Base-by-base conservation (phyloP, 2,888 invertebrate species). In the Strigamia maritima region DNA sequence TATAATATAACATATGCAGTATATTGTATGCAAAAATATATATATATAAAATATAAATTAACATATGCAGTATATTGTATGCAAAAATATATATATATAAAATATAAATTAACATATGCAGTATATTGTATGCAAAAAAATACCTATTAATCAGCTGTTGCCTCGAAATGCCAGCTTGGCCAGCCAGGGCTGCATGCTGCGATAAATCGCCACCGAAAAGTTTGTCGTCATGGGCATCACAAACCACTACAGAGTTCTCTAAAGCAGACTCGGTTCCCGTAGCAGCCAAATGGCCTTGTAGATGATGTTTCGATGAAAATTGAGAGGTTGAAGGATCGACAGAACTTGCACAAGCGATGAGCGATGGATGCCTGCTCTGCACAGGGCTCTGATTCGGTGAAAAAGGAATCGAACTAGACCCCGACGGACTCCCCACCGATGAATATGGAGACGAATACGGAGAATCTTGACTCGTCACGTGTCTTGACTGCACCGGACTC, bases 61-160 rank as follows among this genome's bases (percentile, higher is more conserved):
- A n/a, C n/a, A n/a, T n/a, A n/a, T n/a, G n/a, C n/a, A n/a, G n/a
- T n/a, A n/a, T n/a, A n/a, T n/a, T n/a, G n/a, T n/a, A n/a, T n/a
- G n/a, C n/a, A n/a, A n/a, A n/a, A n/a, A n/a, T n/a, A n/a, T n/a
- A n/a, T n/a, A n/a, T n/a, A n/a, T n/a, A n/a, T n/a, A n/a, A n/a
- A n/a, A n/a, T n/a, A n/a, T n/a, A n/a, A n/a, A n/a, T n/a, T n/a
- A n/a, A n/a, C n/a, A n/a, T n/a, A n/a, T n/a, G n/a, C n/a, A n/a
- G n/a, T n/a, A n/a, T n/a, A n/a, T n/a, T n/a, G n/a, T n/a, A n/a
- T n/a, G n/a, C n/a, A 3, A 65, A 65, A 65, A 70, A 70, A n/a
- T 35, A 90, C 90, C 90, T 91, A 86, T 94, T 94, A 82, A 95
- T 95, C 8, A 95, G 89, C 86, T 95, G 94, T 85, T 95, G 94